Percentiles rank a stretch among this genome's conserved stretches.
These are phyloP conservation scores for Camelus bactrianus DNA, from an alignment of 2,113 vertebrate species.

Conservation along the genomic window DNA sequence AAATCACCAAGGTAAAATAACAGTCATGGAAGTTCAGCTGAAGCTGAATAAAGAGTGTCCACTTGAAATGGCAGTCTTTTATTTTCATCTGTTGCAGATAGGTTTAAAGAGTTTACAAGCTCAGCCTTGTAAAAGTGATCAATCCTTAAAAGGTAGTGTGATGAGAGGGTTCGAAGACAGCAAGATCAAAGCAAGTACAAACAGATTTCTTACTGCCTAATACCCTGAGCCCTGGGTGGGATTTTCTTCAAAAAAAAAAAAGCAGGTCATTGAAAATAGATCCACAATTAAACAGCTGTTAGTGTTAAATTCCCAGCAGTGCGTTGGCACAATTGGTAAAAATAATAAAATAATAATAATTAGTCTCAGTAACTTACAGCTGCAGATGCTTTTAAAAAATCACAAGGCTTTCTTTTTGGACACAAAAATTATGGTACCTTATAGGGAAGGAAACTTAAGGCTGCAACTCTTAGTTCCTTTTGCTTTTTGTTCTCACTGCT, in stretches of 20 bases:
- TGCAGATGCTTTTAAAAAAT: neutral
- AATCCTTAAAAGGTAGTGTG: neutral
- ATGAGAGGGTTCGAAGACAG: neutral
- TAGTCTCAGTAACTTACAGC: neutral
- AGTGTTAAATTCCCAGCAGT: neutral
- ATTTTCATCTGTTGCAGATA: neutral
- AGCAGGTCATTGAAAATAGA: neutral
- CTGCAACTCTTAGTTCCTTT: neutral
- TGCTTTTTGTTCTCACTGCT: neutral
- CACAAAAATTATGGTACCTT: neutral
- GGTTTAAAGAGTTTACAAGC: conserved; percentile 18
- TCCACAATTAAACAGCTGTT: neutral
- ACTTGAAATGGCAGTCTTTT: neutral
- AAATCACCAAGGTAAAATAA: neutral
- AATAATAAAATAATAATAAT: neutral
- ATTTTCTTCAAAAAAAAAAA: neutral
- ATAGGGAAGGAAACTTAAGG: neutral
- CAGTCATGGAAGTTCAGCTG: neutral
- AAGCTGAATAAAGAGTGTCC: neutral
- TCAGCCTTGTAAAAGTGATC: conserved; percentile 37
- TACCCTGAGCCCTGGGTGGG: neutral
- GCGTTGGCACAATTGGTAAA: neutral
- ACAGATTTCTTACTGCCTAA: neutral
- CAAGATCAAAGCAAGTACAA: neutral
- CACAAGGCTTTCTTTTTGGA: neutral